Base-by-base conservation (phyloP, 1,140 invertebrate genomes). In the Cataglyphis hispanica region DNA sequence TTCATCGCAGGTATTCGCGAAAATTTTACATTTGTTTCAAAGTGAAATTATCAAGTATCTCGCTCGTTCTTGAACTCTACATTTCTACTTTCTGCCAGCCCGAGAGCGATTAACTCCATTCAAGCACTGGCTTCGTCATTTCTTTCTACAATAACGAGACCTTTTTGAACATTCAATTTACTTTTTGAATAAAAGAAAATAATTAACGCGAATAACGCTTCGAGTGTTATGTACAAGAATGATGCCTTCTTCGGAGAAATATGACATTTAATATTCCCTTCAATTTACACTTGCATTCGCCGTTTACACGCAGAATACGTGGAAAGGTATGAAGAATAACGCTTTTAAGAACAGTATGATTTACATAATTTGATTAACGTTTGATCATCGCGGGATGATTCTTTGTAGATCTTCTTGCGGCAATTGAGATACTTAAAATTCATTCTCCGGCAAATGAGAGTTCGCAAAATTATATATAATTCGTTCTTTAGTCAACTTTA, bases 11-110 rank as follows among this genome's bases (percentile, higher is more conserved):
- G 1, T 37, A 56, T 40, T 69, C 64, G 22, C 22, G 13, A 31
- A 34, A 80, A 72, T 60, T 83, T 72, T 74, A 53, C 78, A 83
- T 83, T 72, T 53, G 67, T 83, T 83, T 83, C 53, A 83, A 83
- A 83, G 66, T 83, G 40, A 83, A 72, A 83, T 74, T 31, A 61
- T 53, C 78, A 56, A 74, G 31, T 74, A 60, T 34, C 46, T 3
- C 53, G 43, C n/a, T n/a, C 53, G 53, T 37, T 46, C 53, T 83
- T 60, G 37, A 83, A 74, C 78, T 83, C 74, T 66, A 40, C 53
- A 72, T 58, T 25, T 13, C 37, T 34, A 69, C 34, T 34, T 31
- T 61, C 67, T 11, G 34, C 16, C 19, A 22, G 43, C 13, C 66
- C 22, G 50, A 43, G 19, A 31, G 67, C 19, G 13, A 11, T 83